These are phyloP conservation scores for Gallinago nigripennis DNA, from an alignment of 2,797 vertebrate genomes.

Conservation along the genomic window DNA sequence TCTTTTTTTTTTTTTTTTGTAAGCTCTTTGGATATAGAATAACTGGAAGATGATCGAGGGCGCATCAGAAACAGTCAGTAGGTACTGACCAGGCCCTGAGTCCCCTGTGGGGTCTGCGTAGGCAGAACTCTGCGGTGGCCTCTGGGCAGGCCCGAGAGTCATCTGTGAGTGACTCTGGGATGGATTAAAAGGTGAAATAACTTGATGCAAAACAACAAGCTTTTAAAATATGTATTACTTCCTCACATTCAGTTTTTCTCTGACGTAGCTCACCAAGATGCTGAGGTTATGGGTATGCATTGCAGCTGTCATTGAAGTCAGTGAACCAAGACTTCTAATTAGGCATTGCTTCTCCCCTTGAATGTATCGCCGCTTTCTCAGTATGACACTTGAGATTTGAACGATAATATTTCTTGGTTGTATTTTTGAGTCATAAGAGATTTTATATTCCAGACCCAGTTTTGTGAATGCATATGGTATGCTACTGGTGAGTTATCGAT, in stretches of 20 bases:
- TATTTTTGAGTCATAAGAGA: neutral
- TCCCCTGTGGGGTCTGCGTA: neutral
- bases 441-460: neutral
- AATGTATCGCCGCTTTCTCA: neutral
- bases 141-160: neutral
- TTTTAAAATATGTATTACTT: neutral
- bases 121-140: neutral
- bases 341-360: neutral
- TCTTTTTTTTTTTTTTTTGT: neutral
- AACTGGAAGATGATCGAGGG: neutral
- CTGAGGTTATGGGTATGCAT: neutral
- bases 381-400: neutral
- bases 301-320: neutral
- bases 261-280: neutral
- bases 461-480: neutral
- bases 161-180: neutral
- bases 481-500: neutral
- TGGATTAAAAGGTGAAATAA: neutral
- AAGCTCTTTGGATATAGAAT: neutral
- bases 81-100: neutral
- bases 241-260: neutral
- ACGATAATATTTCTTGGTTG: neutral
- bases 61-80: neutral
- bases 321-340: neutral
- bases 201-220: neutral